Base-by-base conservation (phyloP, 2,113 vertebrate genomes). In the Larimichthys crocea region DNA sequence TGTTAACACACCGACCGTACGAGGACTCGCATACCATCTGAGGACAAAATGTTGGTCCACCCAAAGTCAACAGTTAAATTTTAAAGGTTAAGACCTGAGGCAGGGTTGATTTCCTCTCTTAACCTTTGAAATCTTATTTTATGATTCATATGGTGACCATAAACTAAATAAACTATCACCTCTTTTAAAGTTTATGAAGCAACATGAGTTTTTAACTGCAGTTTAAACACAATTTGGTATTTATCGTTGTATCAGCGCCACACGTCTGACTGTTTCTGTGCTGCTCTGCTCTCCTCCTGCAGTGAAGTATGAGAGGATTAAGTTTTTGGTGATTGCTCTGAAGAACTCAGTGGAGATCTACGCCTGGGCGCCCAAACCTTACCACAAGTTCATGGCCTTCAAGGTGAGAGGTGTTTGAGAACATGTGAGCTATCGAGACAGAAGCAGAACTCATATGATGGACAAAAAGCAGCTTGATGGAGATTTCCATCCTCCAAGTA, bases 351-450 rank as follows among this genome's bases (percentile, higher is more conserved):
- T 99, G 82, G 98, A 99, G 94, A 99, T 99, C 91, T 99, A 99
- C 44, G 98, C 98, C 68, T 99, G 98, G 98, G 98, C 98, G 69
- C 98, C 98, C 15, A 99, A 99, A 94, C 98, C 98, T 2, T 99
- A 99, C 93, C 98, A 99, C 94, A 99, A 99, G 93, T 99, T 99
- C 74, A 99, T 99, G 98, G 98, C 98, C 74, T 99, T 99, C 94
- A 99, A 99, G 98, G 98, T 99, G 91, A 88, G 95, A 73, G 9
- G 48, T 24, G 65, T 31, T 35, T 29, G 16, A 19, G 46, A 66
- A 31, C 46, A 14, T 46, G 46, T 49, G 24, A 52, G 24, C 10
- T 29, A 48, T 48, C 42, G 1, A 46, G 42, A 44, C 42, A 44
- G 42, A 44, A 44, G 42, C 2, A 12, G 52, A 11, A 24, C n/a